Conservation (phyloP, 2,113 vertebrate species). For the Phalacrocorax carbo region DNA sequence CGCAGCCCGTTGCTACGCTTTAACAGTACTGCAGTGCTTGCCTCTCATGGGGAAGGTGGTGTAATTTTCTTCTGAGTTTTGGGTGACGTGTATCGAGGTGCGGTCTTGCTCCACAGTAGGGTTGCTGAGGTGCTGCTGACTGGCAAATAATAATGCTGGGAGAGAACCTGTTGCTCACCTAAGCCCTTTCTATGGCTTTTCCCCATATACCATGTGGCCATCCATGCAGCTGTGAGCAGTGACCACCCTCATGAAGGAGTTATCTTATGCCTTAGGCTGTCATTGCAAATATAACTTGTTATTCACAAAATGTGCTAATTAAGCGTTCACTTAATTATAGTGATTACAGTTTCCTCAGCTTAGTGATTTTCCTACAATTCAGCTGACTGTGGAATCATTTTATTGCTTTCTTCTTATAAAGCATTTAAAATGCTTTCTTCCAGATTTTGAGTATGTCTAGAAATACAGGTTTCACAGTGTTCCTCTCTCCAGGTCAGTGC, state of each 20-base stretch:
- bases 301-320: conserved; percentile 61
- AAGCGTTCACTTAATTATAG: conserved; percentile 62
- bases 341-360: conserved; percentile 61
- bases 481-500: not conserved
- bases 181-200: not conserved
- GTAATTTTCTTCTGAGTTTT: not conserved
- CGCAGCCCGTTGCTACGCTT: not conserved
- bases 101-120: not conserved
- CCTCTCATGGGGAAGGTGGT: not conserved
- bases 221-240: not conserved
- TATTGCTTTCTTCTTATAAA: conserved; percentile 32
- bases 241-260: not conserved
- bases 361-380: conserved; percentile 40
- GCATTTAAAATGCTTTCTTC: not conserved
- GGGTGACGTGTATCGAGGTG: fast-evolving
- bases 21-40: not conserved
- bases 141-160: not conserved
- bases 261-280: not conserved
- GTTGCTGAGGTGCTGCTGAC: not conserved
- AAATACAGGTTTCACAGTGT: not conserved
- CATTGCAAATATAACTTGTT: conserved; percentile 39
- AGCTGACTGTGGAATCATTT: conserved; percentile 34
- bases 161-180: not conserved
- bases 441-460: not conserved
- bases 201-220: not conserved